Evolutionary conservation across 2,113 vertebrate genomes (phyloP), one percentile per base, ranked within the genome.

Genomic region (Chamaetylas fuelleborni): DNA sequence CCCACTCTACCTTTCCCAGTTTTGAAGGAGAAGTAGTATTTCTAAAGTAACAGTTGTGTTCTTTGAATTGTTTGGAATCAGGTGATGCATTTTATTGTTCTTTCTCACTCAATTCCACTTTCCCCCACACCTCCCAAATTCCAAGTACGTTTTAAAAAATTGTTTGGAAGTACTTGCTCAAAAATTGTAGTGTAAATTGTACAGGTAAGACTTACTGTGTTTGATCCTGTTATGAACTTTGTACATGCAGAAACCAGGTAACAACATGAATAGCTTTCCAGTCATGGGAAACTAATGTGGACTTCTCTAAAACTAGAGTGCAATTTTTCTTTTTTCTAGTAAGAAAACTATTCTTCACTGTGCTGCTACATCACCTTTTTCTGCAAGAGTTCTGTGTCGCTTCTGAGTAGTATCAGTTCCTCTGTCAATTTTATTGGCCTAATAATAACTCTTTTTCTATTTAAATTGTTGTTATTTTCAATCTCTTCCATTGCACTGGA

Each of bases 111-210:
- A 47, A 14, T 18, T 83, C 15, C 34, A 15, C 86, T 76, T 67
- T 33, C 6, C 3, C 10, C 2, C 8, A 5, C 15, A 33, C 5
- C 12, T 57, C 22, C 4, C 6, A 64, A 4, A 69, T 14, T 4
- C 6, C 8, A 48, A 53, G 18, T 73, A 57, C 8, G 45, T 42
- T 57, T 88, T 62, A 0, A 4, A 64, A 76, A 83, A 11, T 5
- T 38, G 4, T 79, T 82, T 64, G 33, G 19, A 80, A 80, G 22
- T 80, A 51, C 8, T 61, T 81, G 12, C 33, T 89, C 34, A 76
- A 12, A 31, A 87, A 71, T 60, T 66, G 14, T 74, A n/a, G 29
- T 15, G 28, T 62, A 4, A 82, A 82, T 33, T 79, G 7, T 19
- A 20, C 34, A 85, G 24, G 47, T 94, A 31, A 66, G 81, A 65